A percentile compares a stretch with the other conserved stretches of the same genome.
Evolutionary conservation across 1,140 invertebrate genomes (phyloP).

Genomic region (Drosophila santomea): DNA sequence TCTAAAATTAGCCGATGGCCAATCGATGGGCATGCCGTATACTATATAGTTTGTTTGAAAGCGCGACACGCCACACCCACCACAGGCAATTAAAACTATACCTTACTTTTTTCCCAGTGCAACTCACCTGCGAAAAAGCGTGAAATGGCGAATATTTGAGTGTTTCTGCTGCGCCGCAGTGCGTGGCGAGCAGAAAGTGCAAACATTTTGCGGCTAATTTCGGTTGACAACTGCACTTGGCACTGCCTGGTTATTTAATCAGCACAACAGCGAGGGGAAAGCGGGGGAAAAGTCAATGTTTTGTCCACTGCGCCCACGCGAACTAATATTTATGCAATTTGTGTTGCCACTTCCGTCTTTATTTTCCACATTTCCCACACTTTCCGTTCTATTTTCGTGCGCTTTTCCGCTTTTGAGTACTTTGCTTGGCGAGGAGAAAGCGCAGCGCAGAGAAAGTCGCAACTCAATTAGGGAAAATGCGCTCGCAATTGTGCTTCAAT

Average conservation of each 20-base stretch:
- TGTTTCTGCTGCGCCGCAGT: slow-evolving; percentile 42
- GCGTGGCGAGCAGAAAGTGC: slow-evolving; percentile 73
- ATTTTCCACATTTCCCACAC: slow-evolving; percentile 8
- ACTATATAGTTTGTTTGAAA: background rate
- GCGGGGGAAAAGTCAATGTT: slow-evolving; percentile 62
- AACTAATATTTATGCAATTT: slow-evolving; percentile 71
- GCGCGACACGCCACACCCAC: slow-evolving; percentile 23
- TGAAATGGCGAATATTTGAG: slow-evolving; percentile 66
- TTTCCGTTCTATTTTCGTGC: slow-evolving; percentile 49
- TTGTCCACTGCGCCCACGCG: slow-evolving; percentile 37
- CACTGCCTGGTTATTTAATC: slow-evolving; percentile 70
- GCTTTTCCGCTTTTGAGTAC: slow-evolving; percentile 1
- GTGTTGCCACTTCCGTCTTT: slow-evolving; percentile 65
- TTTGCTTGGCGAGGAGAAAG: slow-evolving; percentile 54
- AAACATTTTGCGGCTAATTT: slow-evolving; percentile 62
- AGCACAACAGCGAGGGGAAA: slow-evolving; percentile 16
- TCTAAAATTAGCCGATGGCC: slow-evolving; percentile 65
- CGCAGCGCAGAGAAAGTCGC: slow-evolving; percentile 68
- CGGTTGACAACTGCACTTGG: slow-evolving; percentile 39
- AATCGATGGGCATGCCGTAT: slow-evolving; percentile 39
- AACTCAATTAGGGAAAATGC: slow-evolving; percentile 37
- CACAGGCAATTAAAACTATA: slow-evolving; percentile 10
- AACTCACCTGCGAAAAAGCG: slow-evolving; percentile 65
- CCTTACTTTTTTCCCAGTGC: background rate
- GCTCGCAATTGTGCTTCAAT: slow-evolving; percentile 36